A percentile compares a stretch with the other conserved stretches of the same genome.
Conservation (phyloP, 2,113 vertebrate genomes). For the Aptenodytes forsteri region DNA sequence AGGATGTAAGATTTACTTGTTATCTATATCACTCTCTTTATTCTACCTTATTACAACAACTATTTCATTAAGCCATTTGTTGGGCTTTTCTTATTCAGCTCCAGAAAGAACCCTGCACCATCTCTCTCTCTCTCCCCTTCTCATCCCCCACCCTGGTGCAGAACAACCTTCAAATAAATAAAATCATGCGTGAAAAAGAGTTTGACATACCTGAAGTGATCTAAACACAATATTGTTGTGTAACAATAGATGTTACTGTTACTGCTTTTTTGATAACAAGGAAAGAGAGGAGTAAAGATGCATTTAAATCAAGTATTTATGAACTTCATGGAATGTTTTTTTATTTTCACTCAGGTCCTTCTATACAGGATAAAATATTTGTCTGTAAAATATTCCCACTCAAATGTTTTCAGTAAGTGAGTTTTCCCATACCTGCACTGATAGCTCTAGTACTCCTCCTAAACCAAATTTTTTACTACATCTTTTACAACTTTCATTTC, state of each 20-base stretch:
- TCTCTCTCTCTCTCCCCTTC: not conserved
- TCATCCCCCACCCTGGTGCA: not conserved
- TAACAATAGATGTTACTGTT: not conserved
- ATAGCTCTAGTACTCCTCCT: not conserved
- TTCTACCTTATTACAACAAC: not conserved
- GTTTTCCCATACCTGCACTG: not conserved
- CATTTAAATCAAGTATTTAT: not conserved
- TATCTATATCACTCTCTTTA: not conserved
- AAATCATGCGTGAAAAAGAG: not conserved
- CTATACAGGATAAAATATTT: not conserved
- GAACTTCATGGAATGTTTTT: not conserved
- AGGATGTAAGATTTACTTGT: not conserved
- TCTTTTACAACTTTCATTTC: not conserved
- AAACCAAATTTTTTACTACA: not conserved
- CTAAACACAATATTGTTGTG: not conserved
- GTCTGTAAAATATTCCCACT: not conserved
- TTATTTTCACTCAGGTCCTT: not conserved
- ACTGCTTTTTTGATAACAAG: not conserved
- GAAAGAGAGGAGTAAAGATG: not conserved
- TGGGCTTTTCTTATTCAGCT: not conserved
- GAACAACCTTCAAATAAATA: not conserved
- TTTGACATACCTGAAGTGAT: not conserved
- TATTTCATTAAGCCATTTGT: not conserved
- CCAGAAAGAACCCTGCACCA: not conserved
- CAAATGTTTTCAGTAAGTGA: not conserved